phyloP scores from a whole-genome alignment of 2,113 vertebrate genomes.

The Serinus canaria region DNA sequence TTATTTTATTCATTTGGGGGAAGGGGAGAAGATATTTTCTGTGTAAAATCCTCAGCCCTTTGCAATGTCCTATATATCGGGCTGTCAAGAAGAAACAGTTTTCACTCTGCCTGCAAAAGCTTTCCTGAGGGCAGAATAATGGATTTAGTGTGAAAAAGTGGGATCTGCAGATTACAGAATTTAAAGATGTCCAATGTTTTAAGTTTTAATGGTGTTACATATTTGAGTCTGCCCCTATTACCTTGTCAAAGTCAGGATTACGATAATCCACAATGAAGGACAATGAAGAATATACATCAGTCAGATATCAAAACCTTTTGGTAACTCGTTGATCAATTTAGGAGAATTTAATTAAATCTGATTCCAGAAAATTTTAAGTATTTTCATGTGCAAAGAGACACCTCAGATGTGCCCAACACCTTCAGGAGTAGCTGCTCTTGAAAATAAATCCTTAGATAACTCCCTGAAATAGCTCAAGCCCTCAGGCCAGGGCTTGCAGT shows the following conservation, averaged over 20 bases:
- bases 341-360: not conserved
- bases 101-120: not conserved
- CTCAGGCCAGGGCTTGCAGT: not conserved
- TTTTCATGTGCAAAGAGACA: not conserved
- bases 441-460: not conserved
- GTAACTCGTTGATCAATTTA: constrained; percentile 6
- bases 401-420: not conserved
- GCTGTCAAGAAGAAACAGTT: not conserved
- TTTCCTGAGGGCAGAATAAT: not conserved
- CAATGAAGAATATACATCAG: not conserved
- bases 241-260: not conserved
- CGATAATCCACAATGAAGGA: not conserved
- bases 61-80: not conserved
- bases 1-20: not conserved
- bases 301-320: not conserved
- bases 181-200: not conserved
- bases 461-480: not conserved
- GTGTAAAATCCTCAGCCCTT: not conserved
- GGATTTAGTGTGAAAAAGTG: not conserved
- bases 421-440: not conserved
- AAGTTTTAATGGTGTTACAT: not conserved
- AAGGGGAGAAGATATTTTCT: not conserved
- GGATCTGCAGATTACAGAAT: not conserved
- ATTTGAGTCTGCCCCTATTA: not conserved
- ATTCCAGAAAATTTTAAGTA: not conserved